These are phyloP conservation scores for Crypturellus undulatus DNA, from an alignment of 2,113 vertebrate species.

Conservation along the genomic window DNA sequence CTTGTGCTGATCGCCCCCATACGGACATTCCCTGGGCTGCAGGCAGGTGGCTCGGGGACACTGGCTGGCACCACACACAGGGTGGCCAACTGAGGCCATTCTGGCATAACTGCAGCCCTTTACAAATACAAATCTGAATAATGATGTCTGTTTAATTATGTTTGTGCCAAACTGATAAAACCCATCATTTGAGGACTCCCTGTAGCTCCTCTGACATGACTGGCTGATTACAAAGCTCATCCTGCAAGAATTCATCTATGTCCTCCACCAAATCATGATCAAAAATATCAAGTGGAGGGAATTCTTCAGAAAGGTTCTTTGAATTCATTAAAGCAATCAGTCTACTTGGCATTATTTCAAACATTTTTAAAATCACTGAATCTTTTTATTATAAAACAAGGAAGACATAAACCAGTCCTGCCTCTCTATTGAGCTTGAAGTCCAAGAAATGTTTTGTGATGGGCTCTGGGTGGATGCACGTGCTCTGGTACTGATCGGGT, in stretches of 20 bases:
- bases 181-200: neutral
- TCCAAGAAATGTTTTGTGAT: neutral
- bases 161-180: neutral
- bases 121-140: neutral
- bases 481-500: neutral
- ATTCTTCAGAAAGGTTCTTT: neutral
- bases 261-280: neutral
- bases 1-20: conserved; percentile 12
- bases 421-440: neutral
- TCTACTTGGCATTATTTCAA: neutral
- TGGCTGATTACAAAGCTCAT: neutral
- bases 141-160: neutral
- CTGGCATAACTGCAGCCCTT: neutral
- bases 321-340: neutral
- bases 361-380: neutral
- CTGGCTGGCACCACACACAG: neutral
- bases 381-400: neutral
- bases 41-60: neutral
- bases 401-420: neutral
- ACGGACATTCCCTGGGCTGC: neutral
- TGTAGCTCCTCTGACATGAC: neutral
- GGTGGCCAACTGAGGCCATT: neutral
- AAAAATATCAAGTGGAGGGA: conserved; percentile 1
- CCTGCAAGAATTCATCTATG: neutral
- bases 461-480: neutral